phyloP scores from a whole-genome alignment of 2,888 invertebrate genomes.

The Scrobipalpa costella region DNA sequence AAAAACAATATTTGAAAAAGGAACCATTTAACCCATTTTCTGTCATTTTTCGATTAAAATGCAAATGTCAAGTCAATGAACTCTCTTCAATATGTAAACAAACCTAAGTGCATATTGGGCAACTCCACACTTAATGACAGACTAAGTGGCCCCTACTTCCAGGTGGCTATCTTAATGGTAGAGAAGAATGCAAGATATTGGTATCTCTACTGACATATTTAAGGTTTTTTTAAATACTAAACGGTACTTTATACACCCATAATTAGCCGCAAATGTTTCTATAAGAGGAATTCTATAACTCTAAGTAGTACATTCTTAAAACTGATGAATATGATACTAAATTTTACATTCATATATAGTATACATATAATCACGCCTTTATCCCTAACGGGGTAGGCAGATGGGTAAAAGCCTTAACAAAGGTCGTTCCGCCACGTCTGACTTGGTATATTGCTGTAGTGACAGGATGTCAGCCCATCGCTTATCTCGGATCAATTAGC shows the following conservation, averaged over 20 bases:
- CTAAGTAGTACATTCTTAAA: too few species aligned
- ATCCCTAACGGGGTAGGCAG: too few species aligned
- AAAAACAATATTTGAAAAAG: neutral
- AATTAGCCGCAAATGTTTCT: neutral
- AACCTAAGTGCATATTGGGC: conserved; percentile 23
- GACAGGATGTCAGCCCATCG: too few species aligned
- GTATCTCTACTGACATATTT: neutral
- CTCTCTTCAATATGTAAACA: conserved; percentile 19
- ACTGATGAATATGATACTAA: too few species aligned
- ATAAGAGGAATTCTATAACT: too few species aligned
- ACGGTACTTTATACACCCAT: neutral
- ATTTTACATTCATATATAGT: too few species aligned
- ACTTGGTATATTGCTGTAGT: too few species aligned
- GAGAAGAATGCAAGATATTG: neutral
- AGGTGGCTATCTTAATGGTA: conserved; percentile 9
- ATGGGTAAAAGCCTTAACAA: too few species aligned
- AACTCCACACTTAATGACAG: conserved; percentile 20
- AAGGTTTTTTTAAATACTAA: neutral
- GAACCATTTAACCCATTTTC: neutral
- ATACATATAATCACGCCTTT: too few species aligned
- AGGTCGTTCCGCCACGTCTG: too few species aligned
- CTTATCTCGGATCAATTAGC: too few species aligned
- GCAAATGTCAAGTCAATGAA: conserved; percentile 19
- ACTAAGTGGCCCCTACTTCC: conserved; percentile 21
- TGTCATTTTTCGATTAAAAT: conserved; percentile 10